Evolutionary conservation across 2,888 invertebrate genomes (phyloP), one percentile per base, ranked within the genome.

Genomic region (Girardia tigrina): DNA sequence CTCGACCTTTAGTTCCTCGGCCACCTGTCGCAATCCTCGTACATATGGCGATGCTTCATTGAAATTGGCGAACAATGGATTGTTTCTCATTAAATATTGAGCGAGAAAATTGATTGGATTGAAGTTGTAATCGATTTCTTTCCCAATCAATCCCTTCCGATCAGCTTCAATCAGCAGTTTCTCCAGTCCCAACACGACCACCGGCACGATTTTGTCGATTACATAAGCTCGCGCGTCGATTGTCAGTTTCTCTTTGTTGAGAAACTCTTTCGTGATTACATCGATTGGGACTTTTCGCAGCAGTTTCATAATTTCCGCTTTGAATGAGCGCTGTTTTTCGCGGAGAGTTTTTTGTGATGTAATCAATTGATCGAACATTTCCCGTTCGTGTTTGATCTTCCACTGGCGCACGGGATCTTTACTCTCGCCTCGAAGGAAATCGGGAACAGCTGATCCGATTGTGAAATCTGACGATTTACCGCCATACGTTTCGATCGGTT

Each of bases 101-200:
- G 83, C 84, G 23, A 84, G 78, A 77, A 80, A 83, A 78, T 84
- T 84, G 26, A 84, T 79, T 4, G 84, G 84, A 77, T 84, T 84
- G 79, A 84, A 84, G 76, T 83, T 81, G 20, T 81, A 80, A 76
- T 83, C 81, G 0, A 75, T 29, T 26, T 74, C 76, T 6, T 77
- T 78, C 28, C 78, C 79, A 12, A 82, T 79, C 28, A 84, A 77
- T 12, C 80, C 81, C 75, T 79, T 77, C 74, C 80, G 80, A 70
- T 83, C 82, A 1, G 82, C 84, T 77, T 83, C 83, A 28, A 79
- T 81, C 42, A 84, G 77, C 0, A 84, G 80, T 77, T 83, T 83
- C 77, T 84, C 84, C n/a, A 83, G 79, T 0, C 84, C 84, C 4
- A 84, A 79, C 72, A 84, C 82, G 29, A 84, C 77, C 1, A 83